Evolutionary conservation across 2,888 invertebrate genomes (phyloP), one percentile per base, ranked within the genome.

Genomic region (Drosophila maculinotata): DNA sequence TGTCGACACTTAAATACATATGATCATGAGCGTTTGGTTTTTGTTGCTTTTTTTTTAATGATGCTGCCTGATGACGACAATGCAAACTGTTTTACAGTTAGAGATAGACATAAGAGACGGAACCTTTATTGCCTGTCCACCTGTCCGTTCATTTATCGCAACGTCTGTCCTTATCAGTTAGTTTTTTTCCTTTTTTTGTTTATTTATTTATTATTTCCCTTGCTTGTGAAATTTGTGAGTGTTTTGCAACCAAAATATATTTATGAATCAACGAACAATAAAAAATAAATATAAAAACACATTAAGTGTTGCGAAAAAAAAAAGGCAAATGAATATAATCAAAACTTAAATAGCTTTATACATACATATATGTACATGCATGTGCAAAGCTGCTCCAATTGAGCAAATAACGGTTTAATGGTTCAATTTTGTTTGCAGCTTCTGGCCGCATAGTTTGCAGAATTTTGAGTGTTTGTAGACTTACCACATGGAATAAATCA

Each of bases 161-260:
- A 8, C 17, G 14, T 25, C 23, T 36, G 36, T 28, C 77, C 77
- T 79, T 83, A 83, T 79, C 84, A 66, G 42, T n/a, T 53, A 53
- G 17, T 42, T 57, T 31, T 56, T 47, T 53, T n/a, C n/a, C n/a
- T n/a, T n/a, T n/a, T n/a, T n/a, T n/a, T n/a, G n/a, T n/a, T n/a
- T n/a, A n/a, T n/a, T 52, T 51, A 47, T 33, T 39, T 60, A 10
- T 39, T n/a, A 17, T 57, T 15, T 4, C 12, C 10, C 9, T 44
- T 44, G 31, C 31, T 39, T 47, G 56, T 41, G 52, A 59, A 57
- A 60, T 41, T 56, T 45, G 28, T 60, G 56, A 57, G 56, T 83
- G 51, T 74, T 70, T 73, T 62, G 56, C 48, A 56, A 69, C 80
- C 58, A 60, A 83, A 86, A 83, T 78, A 83, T 78, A 80, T 80